Percentiles rank a stretch among this genome's conserved stretches.
Conservation (phyloP, 2,797 vertebrate species). For the Poliocrania exsul region DNA sequence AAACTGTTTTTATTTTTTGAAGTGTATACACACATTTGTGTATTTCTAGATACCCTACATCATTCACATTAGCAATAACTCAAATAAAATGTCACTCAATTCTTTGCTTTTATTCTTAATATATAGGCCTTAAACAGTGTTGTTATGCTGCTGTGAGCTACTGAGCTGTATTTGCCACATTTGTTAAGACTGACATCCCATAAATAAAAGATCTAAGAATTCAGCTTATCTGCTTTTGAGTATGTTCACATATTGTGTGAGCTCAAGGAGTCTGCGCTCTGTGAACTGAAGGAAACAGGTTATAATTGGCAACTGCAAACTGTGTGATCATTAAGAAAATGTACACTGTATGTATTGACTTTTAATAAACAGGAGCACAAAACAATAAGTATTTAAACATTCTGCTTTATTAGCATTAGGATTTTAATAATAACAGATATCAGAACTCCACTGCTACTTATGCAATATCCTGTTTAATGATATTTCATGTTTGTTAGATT, state of each 20-base stretch:
- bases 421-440: not conserved
- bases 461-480: not conserved
- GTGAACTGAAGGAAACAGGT: not conserved
- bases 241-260: not conserved
- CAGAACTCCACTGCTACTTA: not conserved
- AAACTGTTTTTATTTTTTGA: not conserved
- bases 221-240: not conserved
- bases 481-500: not conserved
- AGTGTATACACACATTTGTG: not conserved
- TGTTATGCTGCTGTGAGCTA: not conserved
- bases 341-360: not conserved
- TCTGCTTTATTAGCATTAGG: not conserved
- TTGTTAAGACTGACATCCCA: constrained; percentile 5
- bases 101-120: not conserved
- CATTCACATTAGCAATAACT: not conserved
- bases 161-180: constrained; percentile 10
- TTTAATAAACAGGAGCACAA: not conserved
- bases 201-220: constrained; percentile 42
- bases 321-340: not conserved
- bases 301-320: not conserved
- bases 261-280: not conserved
- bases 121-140: not conserved
- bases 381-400: not conserved
- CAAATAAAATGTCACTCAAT: not conserved
- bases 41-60: not conserved